Evolutionary conservation across 2,888 invertebrate genomes (phyloP).

Genomic region (Xestia xanthographa): DNA sequence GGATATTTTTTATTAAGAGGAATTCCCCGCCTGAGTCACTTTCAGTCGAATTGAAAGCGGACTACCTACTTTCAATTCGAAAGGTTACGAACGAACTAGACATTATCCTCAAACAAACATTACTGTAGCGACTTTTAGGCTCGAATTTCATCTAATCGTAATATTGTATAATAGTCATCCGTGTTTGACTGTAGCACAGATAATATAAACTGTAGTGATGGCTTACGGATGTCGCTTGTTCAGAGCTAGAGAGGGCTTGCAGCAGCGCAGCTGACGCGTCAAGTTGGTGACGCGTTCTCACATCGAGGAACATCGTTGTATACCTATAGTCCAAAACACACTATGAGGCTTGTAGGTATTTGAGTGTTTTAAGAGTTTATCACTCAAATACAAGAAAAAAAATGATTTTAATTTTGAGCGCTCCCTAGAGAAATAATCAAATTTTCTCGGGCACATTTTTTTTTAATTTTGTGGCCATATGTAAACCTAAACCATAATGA

Average conservation of each 20-base stretch:
- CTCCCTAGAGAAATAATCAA: no score
- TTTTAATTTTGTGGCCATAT: no score
- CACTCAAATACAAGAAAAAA: no score
- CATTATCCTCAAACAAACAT: neutral
- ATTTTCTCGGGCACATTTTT: no score
- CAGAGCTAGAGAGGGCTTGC: conserved; percentile 12
- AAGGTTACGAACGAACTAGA: neutral
- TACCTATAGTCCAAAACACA: conserved; percentile 5
- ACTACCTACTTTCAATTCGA: no score
- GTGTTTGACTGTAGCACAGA: neutral
- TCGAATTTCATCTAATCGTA: neutral
- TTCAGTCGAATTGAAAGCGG: neutral
- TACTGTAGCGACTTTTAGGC: neutral
- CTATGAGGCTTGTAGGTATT: no score
- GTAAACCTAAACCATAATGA: no score
- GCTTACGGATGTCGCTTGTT: conserved; percentile 33
- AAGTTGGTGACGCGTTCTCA: neutral
- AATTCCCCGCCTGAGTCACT: neutral
- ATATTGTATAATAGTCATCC: conserved; percentile 3
- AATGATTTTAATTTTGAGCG: no score
- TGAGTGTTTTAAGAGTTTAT: no score
- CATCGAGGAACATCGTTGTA: conserved; percentile 16
- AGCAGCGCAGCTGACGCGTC: neutral
- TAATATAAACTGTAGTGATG: neutral
- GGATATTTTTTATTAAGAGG: neutral